Percentiles rank a stretch among this genome's conserved stretches.
These are phyloP conservation scores for Panzeria rudis DNA, from an alignment of 2,888 invertebrate genomes.

Conservation along the genomic window DNA sequence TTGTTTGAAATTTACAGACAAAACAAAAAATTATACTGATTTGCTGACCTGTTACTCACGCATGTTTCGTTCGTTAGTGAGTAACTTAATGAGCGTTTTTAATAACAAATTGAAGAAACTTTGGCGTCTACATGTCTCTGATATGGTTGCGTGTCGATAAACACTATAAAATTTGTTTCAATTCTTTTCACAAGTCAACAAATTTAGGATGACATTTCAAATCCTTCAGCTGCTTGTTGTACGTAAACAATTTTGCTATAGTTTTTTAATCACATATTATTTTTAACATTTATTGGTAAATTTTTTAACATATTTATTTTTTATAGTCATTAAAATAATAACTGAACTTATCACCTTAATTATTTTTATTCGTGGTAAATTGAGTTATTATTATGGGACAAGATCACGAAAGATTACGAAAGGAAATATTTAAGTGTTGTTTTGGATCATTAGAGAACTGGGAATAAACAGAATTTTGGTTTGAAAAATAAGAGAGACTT, in stretches of 20 bases:
- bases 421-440: conserved; percentile 27
- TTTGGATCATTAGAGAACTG: too few relatives aligned
- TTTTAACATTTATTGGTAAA: conserved; percentile 6
- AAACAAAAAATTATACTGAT: not conserved
- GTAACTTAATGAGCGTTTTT: conserved; percentile 12
- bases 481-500: not conserved
- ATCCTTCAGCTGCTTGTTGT: conserved; percentile 40
- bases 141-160: conserved; percentile 61
- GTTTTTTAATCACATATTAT: conserved; percentile 1
- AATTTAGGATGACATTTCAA: conserved; percentile 66
- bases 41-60: not conserved
- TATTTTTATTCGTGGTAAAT: conserved; percentile 54
- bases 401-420: conserved; percentile 11
- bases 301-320: conserved; percentile 9
- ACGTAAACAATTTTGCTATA: not conserved
- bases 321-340: conserved; percentile 21
- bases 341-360: conserved; percentile 52
- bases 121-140: conserved; percentile 60
- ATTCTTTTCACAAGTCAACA: conserved; percentile 48
- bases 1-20: not conserved
- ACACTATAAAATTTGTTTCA: conserved; percentile 49
- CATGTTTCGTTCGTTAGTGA: not conserved
- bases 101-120: conserved; percentile 1
- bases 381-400: conserved; percentile 57
- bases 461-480: not conserved